Evolutionary conservation across 2,888 invertebrate genomes (phyloP).

Genomic region (Noctua janthe): DNA sequence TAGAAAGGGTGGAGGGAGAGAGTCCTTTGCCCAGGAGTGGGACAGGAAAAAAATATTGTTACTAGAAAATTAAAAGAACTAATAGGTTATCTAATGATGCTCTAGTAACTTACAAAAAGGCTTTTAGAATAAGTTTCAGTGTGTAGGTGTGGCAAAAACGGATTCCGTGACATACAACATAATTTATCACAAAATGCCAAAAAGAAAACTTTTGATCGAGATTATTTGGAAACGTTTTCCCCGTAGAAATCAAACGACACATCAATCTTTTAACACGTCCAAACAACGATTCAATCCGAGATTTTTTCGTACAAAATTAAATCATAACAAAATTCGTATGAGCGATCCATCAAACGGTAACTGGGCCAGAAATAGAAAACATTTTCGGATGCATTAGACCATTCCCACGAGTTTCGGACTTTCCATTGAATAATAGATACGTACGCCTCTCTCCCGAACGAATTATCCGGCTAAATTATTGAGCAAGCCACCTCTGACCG

Average conservation of each 20-base stretch:
- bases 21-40: too few species aligned
- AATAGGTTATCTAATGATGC: not conserved
- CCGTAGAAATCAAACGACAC: conserved; percentile 56
- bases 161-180: conserved; percentile 8
- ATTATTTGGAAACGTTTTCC: conserved; percentile 46
- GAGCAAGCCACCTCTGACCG: conserved; percentile 79
- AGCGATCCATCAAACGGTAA: conserved; percentile 73
- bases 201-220: conserved; percentile 42
- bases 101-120: not conserved
- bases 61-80: not conserved
- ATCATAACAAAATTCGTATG: conserved; percentile 64
- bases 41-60: not conserved
- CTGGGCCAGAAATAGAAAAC: conserved; percentile 76
- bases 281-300: conserved; percentile 60
- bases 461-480: conserved; percentile 88
- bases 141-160: not conserved
- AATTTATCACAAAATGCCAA: conserved; percentile 39
- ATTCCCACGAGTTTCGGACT: conserved; percentile 77
- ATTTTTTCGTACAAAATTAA: conserved; percentile 67
- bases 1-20: too few species aligned
- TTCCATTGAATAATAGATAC: conserved; percentile 85
- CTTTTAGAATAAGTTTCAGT: not conserved
- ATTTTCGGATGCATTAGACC: conserved; percentile 79
- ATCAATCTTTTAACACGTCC: conserved; percentile 63
- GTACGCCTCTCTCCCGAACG: conserved; percentile 74